Conservation (phyloP, 1,140 invertebrate genomes). For the Choristoneura fumiferana region DNA sequence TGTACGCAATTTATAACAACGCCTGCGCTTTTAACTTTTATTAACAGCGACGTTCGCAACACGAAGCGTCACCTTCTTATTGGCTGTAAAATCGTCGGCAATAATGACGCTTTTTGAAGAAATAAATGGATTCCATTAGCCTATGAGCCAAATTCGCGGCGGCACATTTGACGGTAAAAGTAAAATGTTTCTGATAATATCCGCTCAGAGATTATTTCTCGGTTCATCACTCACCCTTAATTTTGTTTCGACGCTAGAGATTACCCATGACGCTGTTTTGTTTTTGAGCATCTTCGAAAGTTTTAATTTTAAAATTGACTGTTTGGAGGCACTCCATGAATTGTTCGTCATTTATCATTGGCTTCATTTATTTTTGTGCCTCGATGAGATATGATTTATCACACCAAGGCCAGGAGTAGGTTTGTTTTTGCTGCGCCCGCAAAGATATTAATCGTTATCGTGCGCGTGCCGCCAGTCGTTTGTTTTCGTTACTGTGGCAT, state of each 20-base stretch:
- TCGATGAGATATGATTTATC: conserved; percentile 75
- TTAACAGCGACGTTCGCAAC: conserved; percentile 29
- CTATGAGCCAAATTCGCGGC: conserved; percentile 12
- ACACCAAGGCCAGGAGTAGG: conserved; percentile 63
- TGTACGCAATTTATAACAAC: conserved; percentile 3
- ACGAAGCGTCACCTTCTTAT: conserved; percentile 5
- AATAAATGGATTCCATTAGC: conserved; percentile 19
- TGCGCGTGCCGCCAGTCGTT: conserved; percentile 69
- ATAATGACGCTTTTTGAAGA: conserved; percentile 11
- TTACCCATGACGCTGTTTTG: conserved; percentile 1
- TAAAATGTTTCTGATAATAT: conserved; percentile 18
- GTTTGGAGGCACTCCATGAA: conserved; percentile 42
- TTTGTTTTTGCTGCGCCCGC: conserved; percentile 69
- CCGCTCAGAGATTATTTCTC: conserved; percentile 15
- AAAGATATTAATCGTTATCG: conserved; percentile 77
- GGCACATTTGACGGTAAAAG: conserved; percentile 11
- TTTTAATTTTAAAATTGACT: conserved; percentile 60
- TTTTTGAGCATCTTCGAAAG: conserved; percentile 16
- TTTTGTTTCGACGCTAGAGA: conserved; percentile 12
- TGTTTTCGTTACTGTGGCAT: conserved; percentile 75
- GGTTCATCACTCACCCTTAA: conserved; percentile 18
- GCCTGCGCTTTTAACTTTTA: conserved; percentile 28
- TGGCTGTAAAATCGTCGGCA: conserved; percentile 11
- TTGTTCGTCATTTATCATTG: conserved; percentile 73
- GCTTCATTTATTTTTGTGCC: conserved; percentile 76